A percentile compares a stretch with the other conserved stretches of the same genome.
Conservation (phyloP, 2,888 invertebrate genomes). For the Leucoptera coffeella region DNA sequence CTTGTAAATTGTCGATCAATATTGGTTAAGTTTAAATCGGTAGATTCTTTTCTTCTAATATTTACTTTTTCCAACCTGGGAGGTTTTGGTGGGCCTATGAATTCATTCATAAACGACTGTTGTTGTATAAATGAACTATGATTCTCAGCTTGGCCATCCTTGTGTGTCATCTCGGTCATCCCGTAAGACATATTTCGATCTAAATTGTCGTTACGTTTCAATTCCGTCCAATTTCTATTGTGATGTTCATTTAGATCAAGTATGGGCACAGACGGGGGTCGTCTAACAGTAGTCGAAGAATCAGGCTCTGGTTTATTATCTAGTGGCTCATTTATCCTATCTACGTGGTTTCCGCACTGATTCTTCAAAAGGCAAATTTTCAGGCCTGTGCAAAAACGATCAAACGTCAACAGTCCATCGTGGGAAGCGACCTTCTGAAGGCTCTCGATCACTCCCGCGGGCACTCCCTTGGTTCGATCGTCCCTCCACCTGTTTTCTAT, state of each 20-base stretch:
- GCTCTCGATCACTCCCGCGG: constrained; percentile 84
- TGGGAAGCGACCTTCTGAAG: constrained; percentile 85
- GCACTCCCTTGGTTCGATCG: constrained; percentile 77
- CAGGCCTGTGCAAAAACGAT: constrained; percentile 87
- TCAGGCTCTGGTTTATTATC: constrained; percentile 14
- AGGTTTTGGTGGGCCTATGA: constrained; percentile 39
- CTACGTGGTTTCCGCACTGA: constrained; percentile 64
- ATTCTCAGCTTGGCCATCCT: constrained; percentile 35
- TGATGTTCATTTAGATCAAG: constrained; percentile 58
- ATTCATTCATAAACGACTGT: constrained; percentile 27
- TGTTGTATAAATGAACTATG: constrained; percentile 62
- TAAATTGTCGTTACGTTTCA: constrained; percentile 44
- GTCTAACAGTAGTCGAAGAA: constrained; percentile 29
- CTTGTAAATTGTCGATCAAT: constrained; percentile 22
- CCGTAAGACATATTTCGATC: constrained; percentile 64
- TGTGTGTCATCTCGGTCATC: constrained; percentile 66
- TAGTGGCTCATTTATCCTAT: constrained; percentile 24
- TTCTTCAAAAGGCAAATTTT: constrained; percentile 81
- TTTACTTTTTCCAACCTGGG: constrained; percentile 30
- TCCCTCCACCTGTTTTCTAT: constrained; percentile 91
- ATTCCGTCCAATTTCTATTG: constrained; percentile 55
- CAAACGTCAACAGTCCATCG: constrained; percentile 83
- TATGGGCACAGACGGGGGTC: constrained; percentile 75
- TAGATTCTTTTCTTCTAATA: constrained; percentile 21
- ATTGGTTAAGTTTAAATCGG: constrained; percentile 20